Conservation (phyloP, 2,797 vertebrate species). For the Dallia pectoralis region DNA sequence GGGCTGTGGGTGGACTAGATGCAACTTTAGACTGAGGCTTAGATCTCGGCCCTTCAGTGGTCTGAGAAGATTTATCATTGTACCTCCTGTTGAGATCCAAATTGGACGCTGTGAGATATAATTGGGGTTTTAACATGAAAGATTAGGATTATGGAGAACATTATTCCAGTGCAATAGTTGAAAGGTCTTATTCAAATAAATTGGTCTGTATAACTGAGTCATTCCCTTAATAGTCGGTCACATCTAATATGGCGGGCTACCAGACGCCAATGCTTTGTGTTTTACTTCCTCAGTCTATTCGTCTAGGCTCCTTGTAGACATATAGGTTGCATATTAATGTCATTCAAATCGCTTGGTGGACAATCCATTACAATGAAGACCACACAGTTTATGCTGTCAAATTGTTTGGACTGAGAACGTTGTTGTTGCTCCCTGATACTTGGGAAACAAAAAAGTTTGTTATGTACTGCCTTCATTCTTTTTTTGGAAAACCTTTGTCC, state of each 20-base stretch:
- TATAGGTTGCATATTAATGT: not conserved
- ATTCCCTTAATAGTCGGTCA: not conserved
- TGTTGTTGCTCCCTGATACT: slow-evolving; percentile 10
- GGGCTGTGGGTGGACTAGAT: slow-evolving; percentile 42
- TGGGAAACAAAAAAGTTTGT: slow-evolving; percentile 18
- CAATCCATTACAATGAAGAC: not conserved
- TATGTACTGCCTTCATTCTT: not conserved
- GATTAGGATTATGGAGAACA: not conserved
- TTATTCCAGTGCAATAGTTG: not conserved
- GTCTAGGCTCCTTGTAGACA: not conserved
- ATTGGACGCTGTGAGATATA: not conserved
- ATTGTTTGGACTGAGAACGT: slow-evolving; percentile 3
- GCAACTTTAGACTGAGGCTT: slow-evolving; percentile 4
- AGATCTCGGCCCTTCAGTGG: not conserved
- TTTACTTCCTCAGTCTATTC: slow-evolving; percentile 3
- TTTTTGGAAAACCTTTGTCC: not conserved
- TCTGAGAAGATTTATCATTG: not conserved
- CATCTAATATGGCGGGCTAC: not conserved
- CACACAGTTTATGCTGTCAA: slow-evolving; percentile 12
- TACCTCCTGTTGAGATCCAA: not conserved
- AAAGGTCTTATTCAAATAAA: not conserved
- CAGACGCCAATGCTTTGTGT: not conserved
- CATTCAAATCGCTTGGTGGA: slow-evolving; percentile 3
- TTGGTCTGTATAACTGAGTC: not conserved
- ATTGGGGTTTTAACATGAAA: not conserved